Percentiles rank a stretch among this genome's conserved stretches.
phyloP scores from a whole-genome alignment of 2,113 vertebrate genomes.

The Callipepla squamata region DNA sequence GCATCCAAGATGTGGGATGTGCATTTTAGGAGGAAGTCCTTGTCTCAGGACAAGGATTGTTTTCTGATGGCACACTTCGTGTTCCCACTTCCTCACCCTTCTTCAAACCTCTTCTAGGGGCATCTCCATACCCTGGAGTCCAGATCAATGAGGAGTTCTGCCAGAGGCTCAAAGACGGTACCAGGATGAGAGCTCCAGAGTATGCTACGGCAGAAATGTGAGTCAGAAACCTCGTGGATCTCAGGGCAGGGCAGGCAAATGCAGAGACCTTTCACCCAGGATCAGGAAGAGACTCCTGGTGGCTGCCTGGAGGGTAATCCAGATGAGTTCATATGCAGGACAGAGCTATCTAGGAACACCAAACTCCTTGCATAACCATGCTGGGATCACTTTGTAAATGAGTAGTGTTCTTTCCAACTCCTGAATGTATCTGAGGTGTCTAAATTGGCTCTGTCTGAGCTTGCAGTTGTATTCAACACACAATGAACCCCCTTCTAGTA shows the following conservation, averaged over 20 bases:
- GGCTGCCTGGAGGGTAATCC: background rate
- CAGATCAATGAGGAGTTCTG: conserved; percentile 99
- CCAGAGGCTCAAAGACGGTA: conserved; percentile 91
- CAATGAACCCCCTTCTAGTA: background rate
- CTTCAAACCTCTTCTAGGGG: conserved; percentile 78
- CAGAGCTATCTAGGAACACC: background rate
- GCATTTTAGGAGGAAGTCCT: background rate
- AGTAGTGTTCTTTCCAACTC: background rate
- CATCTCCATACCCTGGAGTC: conserved; percentile 95
- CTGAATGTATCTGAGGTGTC: background rate
- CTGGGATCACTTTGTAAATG: background rate
- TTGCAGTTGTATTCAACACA: background rate
- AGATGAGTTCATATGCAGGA: background rate
- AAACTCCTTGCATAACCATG: background rate
- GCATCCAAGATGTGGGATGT: background rate
- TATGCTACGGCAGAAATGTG: conserved; percentile 95
- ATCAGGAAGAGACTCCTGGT: background rate
- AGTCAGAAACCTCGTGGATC: conserved; percentile 41
- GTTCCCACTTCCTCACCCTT: background rate
- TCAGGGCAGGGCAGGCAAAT: background rate
- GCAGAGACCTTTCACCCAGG: background rate
- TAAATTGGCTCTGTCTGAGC: background rate
- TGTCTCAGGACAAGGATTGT: background rate
- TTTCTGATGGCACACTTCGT: background rate
- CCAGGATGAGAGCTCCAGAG: conserved; percentile 94